Evolutionary conservation across 2,113 vertebrate species (phyloP).

Genomic region (Poeciliopsis retropinna): DNA sequence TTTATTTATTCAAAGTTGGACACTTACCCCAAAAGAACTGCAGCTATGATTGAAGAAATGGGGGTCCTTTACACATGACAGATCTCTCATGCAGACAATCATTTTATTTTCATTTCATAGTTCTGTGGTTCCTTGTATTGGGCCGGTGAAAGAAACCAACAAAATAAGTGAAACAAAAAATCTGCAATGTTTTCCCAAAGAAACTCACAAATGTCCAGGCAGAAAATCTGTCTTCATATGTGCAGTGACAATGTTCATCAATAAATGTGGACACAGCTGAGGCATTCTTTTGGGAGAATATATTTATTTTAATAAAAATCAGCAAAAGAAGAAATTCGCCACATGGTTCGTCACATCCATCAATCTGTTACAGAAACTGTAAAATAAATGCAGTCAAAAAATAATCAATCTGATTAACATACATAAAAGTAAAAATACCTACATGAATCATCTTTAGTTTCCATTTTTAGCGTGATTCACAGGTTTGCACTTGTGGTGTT

Average conservation of each 20-base stretch:
- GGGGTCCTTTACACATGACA: no score
- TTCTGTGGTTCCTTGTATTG: neutral
- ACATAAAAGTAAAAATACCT: slow-evolving; percentile 53
- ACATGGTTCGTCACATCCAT: slow-evolving; percentile 13
- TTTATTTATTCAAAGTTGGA: neutral
- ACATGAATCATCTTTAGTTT: slow-evolving; percentile 52
- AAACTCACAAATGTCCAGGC: neutral
- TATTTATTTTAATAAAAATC: slow-evolving; percentile 75
- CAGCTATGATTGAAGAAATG: neutral
- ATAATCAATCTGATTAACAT: slow-evolving; percentile 44
- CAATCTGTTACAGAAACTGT: slow-evolving; percentile 43
- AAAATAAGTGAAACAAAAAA: no score
- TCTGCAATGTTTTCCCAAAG: neutral
- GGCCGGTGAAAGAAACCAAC: neutral
- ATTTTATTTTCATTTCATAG: neutral
- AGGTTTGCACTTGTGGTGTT: slow-evolving; percentile 81
- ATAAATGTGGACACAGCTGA: slow-evolving; percentile 10
- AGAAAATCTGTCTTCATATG: neutral
- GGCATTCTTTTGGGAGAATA: slow-evolving; percentile 52
- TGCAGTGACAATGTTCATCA: slow-evolving; percentile 3
- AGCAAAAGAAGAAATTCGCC: slow-evolving; percentile 44
- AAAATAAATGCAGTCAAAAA: slow-evolving; percentile 46
- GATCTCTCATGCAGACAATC: neutral
- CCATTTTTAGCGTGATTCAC: slow-evolving; percentile 62
- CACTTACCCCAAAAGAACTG: neutral